These are phyloP conservation scores for Synaphobranchus kaupii DNA, from an alignment of 2,797 vertebrate genomes.

Conservation along the genomic window DNA sequence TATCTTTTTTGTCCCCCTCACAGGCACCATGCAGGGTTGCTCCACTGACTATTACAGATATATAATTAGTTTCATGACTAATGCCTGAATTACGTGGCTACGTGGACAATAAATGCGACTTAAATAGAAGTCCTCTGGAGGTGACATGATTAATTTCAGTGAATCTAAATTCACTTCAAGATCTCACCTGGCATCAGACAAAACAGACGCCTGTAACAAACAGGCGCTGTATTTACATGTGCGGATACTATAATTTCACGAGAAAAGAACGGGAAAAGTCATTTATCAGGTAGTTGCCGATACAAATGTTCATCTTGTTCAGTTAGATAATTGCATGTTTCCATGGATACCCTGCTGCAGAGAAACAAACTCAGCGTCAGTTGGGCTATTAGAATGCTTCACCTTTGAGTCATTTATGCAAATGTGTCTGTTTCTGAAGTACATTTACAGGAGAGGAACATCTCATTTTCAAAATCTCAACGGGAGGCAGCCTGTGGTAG, in stretches of 20 bases:
- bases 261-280: background rate
- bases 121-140: background rate
- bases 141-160: background rate
- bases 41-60: conserved; percentile 3
- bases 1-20: background rate
- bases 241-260: background rate
- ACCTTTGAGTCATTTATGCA: conserved; percentile 13
- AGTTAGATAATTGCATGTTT: conserved; percentile 19
- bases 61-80: conserved; percentile 16
- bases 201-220: background rate
- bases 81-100: background rate
- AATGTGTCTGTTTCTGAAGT: background rate
- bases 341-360: conserved; percentile 15
- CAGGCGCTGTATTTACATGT: background rate
- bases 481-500: background rate
- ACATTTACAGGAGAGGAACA: background rate
- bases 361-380: background rate
- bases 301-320: conserved; percentile 8
- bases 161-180: background rate
- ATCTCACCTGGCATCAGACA: background rate
- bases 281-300: conserved; percentile 10
- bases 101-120: background rate
- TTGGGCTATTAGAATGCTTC: background rate
- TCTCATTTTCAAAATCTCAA: background rate
- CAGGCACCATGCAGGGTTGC: background rate